Conservation (phyloP, 1,140 invertebrate genomes). For the Gonioctena quinquepunctata region DNA sequence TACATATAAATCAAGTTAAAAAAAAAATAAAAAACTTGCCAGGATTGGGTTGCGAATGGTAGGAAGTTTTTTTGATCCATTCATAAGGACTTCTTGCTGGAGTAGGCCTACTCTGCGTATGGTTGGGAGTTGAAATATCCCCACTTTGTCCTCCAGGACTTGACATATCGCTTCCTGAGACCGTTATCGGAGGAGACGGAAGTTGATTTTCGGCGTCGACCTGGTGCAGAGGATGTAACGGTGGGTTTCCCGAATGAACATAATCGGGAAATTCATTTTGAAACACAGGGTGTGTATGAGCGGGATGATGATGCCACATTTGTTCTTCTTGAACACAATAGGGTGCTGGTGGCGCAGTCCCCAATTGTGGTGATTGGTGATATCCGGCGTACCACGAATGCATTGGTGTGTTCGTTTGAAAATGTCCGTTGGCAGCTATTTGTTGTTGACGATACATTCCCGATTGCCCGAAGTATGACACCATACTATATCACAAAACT, state of each 20-base stretch:
- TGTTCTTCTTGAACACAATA: conserved; percentile 47
- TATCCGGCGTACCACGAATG: conserved; percentile 49
- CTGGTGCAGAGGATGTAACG: conserved; percentile 16
- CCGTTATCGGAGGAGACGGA: conserved; percentile 66
- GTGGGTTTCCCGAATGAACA: conserved; percentile 42
- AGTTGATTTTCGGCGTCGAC: conserved; percentile 45
- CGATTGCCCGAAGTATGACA: conserved; percentile 63
- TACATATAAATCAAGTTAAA: too few species aligned
- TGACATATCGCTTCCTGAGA: conserved; percentile 68
- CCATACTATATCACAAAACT: conserved; percentile 59
- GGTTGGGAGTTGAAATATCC: conserved; percentile 55
- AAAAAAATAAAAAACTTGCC: too few species aligned
- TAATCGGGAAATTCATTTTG: conserved; percentile 53
- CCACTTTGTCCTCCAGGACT: conserved; percentile 64
- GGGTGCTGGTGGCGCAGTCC: conserved; percentile 13
- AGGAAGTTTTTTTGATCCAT: conserved; percentile 88
- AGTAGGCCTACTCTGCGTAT: conserved; percentile 59
- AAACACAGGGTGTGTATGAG: conserved; percentile 37
- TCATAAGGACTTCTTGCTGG: conserved; percentile 78
- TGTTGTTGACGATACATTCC: conserved; percentile 64
- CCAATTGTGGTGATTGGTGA: conserved; percentile 34
- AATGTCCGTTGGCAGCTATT: conserved; percentile 43
- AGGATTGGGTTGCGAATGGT: conserved; percentile 79
- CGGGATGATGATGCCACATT: conserved; percentile 44
- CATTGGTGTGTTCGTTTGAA: conserved; percentile 34